Evolutionary conservation across 2,797 vertebrate genomes (phyloP), one percentile per base, ranked within the genome.

Genomic region (Spinibarbus caldwelli): DNA sequence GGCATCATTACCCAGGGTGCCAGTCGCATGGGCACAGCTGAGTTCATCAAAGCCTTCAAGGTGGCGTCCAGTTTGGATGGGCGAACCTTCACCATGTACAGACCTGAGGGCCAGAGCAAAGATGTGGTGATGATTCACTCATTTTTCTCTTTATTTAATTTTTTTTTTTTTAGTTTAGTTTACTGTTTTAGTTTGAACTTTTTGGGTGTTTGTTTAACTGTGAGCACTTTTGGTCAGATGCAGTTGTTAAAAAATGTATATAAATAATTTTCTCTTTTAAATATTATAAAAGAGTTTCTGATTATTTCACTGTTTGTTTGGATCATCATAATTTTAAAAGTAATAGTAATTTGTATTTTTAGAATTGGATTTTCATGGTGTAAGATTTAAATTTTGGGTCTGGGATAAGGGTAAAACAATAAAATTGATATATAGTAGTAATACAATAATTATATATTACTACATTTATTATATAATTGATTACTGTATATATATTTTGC

Each of bases 1-100:
- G 98, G 97, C 0, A 90, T 99, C 26, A 94, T 97, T 88, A 98
- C 95, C 0, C 98, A 99, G 91, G 98, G 98, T 0, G 98, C 98
- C 47, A 96, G 97, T 85, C 97, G 97, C 0, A 94, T 96, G 3
- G 97, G 97, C 31, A 90, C 91, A 0, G 90, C 94, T 0, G 97
- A 99, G 91, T 99, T 94, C 7, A 91, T 99, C 79, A 97, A 96
- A 1, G 89, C 93, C 83, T 99, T 97, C 93, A 99, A 97, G 90
- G 95, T 99, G 17, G 95, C 97, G 0, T 96, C 96, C 89, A 98
- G 98, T 88, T 89, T 94, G 14, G 95, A 97, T 0, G 97, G 98
- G 11, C 93, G 76, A 38, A 94, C 88, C 0, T 98, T 94, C 92
- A 93, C 90, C 34, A 90, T 95, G 81, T 93, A 96, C 91, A 94